These are phyloP conservation scores for Podarcis raffonei DNA, from an alignment of 2,113 vertebrate species.

Conservation along the genomic window DNA sequence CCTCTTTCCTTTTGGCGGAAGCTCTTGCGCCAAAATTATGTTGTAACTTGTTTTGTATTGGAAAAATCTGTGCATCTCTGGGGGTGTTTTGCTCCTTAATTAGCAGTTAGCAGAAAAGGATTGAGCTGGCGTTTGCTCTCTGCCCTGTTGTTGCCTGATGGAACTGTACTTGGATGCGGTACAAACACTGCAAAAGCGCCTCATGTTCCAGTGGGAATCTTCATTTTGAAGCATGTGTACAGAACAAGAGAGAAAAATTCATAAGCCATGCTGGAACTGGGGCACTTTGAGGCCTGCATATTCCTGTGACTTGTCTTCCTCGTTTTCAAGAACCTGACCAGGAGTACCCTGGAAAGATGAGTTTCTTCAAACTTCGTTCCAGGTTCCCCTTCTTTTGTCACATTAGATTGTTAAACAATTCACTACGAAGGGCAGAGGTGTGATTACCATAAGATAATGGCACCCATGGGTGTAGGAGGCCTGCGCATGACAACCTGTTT, in stretches of 20 bases:
- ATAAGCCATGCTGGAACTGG: neutral
- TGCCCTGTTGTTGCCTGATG: slow-evolving; percentile 18
- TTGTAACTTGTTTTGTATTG: neutral
- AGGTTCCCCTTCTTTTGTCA: slow-evolving; percentile 38
- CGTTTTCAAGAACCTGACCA: neutral
- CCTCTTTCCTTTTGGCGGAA: slow-evolving; percentile 11
- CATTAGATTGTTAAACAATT: slow-evolving; percentile 61
- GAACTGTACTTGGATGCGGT: slow-evolving; percentile 1
- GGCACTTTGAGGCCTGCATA: neutral
- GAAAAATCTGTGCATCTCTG: neutral
- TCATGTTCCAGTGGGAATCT: neutral
- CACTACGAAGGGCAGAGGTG: slow-evolving; percentile 45
- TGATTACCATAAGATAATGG: slow-evolving; percentile 59
- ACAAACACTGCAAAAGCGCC: slow-evolving; percentile 1
- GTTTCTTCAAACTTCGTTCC: neutral
- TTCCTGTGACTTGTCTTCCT: neutral
- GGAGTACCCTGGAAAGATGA: neutral
- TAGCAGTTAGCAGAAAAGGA: neutral
- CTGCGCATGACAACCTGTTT: slow-evolving; percentile 49
- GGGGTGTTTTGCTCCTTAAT: slow-evolving; percentile 18
- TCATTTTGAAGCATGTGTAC: neutral
- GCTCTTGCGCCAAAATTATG: neutral
- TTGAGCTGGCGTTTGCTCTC: slow-evolving; percentile 22
- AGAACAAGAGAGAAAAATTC: neutral
- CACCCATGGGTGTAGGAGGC: slow-evolving; percentile 45